Conservation (phyloP, 2,113 vertebrate genomes). For the Fulmarus glacialis region DNA sequence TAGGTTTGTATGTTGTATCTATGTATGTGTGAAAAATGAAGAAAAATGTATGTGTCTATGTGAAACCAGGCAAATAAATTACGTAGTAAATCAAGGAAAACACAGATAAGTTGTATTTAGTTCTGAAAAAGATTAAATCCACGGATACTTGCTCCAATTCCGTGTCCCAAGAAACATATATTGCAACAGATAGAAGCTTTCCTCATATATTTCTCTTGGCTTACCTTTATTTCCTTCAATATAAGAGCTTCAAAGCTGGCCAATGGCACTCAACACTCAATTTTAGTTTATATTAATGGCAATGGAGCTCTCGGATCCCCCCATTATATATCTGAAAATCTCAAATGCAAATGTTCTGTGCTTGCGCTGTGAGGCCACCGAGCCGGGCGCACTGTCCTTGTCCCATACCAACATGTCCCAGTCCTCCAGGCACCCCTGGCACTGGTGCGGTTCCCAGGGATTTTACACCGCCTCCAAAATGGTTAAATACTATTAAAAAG, state of each 20-base stretch:
- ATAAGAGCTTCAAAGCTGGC: not conserved
- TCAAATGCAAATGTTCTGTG: not conserved
- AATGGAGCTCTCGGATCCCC: not conserved
- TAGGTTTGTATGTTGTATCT: not conserved
- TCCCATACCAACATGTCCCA: not conserved
- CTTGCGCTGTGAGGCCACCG: not conserved
- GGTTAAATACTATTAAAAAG: not conserved
- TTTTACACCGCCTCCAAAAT: not conserved
- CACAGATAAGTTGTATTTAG: not conserved
- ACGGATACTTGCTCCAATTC: rapidly evolving
- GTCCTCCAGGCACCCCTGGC: not conserved
- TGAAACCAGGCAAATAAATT: not conserved
- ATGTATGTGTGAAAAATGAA: not conserved
- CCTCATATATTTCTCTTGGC: not conserved
- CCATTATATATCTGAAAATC: not conserved
- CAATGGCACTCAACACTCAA: not conserved
- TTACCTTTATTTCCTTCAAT: not conserved
- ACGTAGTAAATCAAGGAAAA: not conserved
- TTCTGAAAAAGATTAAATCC: not conserved
- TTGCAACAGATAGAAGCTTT: not conserved
- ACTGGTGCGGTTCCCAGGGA: not conserved
- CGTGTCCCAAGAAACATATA: not conserved
- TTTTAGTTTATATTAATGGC: not conserved
- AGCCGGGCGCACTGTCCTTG: not conserved
- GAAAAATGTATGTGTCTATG: not conserved